Evolutionary conservation across 2,113 vertebrate species (phyloP), one percentile per base, ranked within the genome.

Genomic region (Serinus canaria): DNA sequence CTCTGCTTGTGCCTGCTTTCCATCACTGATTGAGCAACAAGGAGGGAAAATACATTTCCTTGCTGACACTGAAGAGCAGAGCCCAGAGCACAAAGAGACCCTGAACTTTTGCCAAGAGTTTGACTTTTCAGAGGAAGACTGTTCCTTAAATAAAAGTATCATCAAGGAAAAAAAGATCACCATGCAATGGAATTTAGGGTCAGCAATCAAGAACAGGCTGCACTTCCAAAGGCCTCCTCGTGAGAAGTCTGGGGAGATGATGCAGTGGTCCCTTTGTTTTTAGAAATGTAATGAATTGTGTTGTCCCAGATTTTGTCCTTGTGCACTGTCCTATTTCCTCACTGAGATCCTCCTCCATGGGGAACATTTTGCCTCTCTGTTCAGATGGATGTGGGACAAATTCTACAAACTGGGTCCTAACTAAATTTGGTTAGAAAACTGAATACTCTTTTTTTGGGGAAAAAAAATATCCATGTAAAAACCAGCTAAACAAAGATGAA

Each of bases 391-490:
- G 5, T 9, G 27, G 28, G 44, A 85, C 35, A 85, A 84, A 64
- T 43, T 44, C 70, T 89, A 6, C 21, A 78, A 75, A 39, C 39
- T 67, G 11, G 7, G 23, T 59, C 60, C 44, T 35, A 37, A 41
- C 4, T 46, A 50, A 37, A 33, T 72, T 59, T 82, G 15, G 11
- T 52, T 56, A 30, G 21, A 31, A 75, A 89, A 56, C 7, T 1
- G 15, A 44, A 3, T 41, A n/a, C 28, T 73, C 10, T 47, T 68
- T 63, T 56, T 33, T 4, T 0, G 3, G 1, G 4, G 1, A 1
- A 8, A 43, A 39, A 30, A 56, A 5, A 30, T 53, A 8, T 5
- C 37, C 3, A 9, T 11, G 10, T 15, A 22, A 58, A 37, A 72
- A 91, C 0, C 58, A 37, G 15, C 25, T 53, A 82, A 89, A 63